phyloP scores from a whole-genome alignment of 2,888 invertebrate species.

The Hedychridium roseum region DNA sequence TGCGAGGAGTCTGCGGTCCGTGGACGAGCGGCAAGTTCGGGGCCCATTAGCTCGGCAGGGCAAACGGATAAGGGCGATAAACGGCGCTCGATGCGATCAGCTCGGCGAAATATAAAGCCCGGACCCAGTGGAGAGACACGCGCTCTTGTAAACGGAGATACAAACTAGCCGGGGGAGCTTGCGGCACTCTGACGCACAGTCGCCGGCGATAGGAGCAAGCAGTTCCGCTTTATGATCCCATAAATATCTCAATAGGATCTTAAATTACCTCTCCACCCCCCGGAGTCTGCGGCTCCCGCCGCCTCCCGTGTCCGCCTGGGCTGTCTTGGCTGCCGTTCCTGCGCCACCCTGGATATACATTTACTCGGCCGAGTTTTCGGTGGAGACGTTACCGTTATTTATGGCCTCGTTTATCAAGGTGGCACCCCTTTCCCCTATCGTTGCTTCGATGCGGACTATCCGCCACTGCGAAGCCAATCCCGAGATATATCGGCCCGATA shows the following conservation, averaged over 20 bases:
- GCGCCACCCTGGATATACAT: constrained; percentile 46
- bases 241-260: constrained; percentile 59
- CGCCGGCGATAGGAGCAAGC: constrained; percentile 46
- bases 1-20: no score
- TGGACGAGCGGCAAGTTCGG: no score
- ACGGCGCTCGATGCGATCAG: no score
- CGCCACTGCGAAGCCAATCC: constrained; percentile 65
- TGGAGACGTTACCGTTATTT: constrained; percentile 63
- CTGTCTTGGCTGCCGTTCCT: constrained; percentile 24
- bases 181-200: constrained; percentile 40
- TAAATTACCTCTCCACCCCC: constrained; percentile 46
- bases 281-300: constrained; percentile 39
- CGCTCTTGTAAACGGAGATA: constrained; percentile 1
- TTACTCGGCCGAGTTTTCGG: constrained; percentile 58
- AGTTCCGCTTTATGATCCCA: constrained; percentile 55
- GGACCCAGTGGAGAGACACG: no score
- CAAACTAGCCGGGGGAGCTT: constrained; percentile 4
- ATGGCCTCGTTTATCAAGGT: constrained; percentile 62
- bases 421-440: constrained; percentile 55
- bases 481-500: constrained; percentile 68
- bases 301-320: constrained; percentile 17
- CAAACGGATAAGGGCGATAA: no score
- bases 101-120: no score
- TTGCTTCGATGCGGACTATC: constrained; percentile 53
- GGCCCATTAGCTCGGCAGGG: no score